These are phyloP conservation scores for Pammene aurita DNA, from an alignment of 2,888 invertebrate species.

Conservation along the genomic window DNA sequence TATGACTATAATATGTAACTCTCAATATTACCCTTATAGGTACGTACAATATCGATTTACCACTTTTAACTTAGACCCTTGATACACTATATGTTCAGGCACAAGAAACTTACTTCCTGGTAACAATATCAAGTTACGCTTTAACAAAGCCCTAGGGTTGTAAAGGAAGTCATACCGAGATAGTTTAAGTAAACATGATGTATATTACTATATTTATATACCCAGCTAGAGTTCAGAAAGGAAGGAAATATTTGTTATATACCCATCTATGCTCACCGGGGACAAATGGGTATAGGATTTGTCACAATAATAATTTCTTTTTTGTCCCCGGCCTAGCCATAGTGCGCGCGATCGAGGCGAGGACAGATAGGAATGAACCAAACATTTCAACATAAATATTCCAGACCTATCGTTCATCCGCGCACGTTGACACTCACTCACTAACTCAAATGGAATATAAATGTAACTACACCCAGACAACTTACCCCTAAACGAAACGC, in stretches of 20 bases:
- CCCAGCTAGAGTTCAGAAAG: not conserved
- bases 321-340: no score
- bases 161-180: not conserved
- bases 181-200: no score
- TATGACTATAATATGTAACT: no score
- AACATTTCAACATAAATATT: not conserved
- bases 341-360: no score
- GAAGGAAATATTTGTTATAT: no score
- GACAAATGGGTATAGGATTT: no score
- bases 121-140: constrained; percentile 6
- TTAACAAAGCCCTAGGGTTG: not conserved
- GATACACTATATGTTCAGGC: not conserved
- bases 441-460: constrained; percentile 10
- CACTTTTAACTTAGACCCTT: constrained; percentile 5
- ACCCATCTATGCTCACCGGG: no score
- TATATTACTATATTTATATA: not conserved
- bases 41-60: not conserved
- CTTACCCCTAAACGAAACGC: constrained; percentile 1
- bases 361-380: not conserved
- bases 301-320: no score
- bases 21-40: no score
- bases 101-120: not conserved
- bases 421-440: constrained; percentile 2
- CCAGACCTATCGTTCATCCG: not conserved
- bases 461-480: constrained; percentile 1